A percentile compares a stretch with the other conserved stretches of the same genome.
These are phyloP conservation scores for Echinometra lucunter DNA, from an alignment of 53 echinoderm and acorn worm genomes.

Conservation along the genomic window DNA sequence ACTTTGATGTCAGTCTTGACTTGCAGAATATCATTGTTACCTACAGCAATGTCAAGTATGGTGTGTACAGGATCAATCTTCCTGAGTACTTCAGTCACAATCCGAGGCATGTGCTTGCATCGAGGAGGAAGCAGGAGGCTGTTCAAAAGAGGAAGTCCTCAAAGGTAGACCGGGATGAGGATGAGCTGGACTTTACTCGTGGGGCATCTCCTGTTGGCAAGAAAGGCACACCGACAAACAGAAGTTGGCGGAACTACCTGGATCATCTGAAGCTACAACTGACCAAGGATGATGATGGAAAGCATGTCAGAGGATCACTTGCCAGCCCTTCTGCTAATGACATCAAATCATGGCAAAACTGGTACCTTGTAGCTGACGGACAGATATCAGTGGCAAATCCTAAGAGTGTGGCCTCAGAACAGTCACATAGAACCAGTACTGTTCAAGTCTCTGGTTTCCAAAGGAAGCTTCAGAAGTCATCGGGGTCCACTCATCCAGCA, in stretches of 20 bases:
- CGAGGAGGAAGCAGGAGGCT: not conserved
- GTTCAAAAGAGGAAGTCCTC: constrained; percentile 5
- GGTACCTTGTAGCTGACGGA: constrained; percentile 45
- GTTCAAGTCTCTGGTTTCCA: constrained; percentile 66
- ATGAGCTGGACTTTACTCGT: constrained; percentile 67
- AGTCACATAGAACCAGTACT: not conserved
- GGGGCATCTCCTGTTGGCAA: constrained; percentile 65
- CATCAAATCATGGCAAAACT: constrained; percentile 44
- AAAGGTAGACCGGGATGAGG: constrained; percentile 69
- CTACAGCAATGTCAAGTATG: constrained; percentile 78
- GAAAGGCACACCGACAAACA: constrained; percentile 67
- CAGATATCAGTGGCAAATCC: not conserved
- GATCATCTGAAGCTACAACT: constrained; percentile 50
- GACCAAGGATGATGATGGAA: not conserved
- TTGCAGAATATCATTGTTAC: constrained; percentile 80
- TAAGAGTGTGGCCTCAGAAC: not conserved
- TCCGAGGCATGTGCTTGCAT: constrained; percentile 71
- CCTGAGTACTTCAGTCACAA: constrained; percentile 84
- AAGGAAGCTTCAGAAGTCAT: constrained; percentile 59
- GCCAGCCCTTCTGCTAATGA: not conserved
- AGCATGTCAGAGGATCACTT: not conserved
- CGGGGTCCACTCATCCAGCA: not conserved
- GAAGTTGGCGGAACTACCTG: constrained; percentile 77
- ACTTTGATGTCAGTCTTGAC: constrained; percentile 76
- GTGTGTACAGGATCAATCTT: constrained; percentile 81